Evolutionary conservation across 2,113 vertebrate species (phyloP).

Genomic region (Cathartes aura): DNA sequence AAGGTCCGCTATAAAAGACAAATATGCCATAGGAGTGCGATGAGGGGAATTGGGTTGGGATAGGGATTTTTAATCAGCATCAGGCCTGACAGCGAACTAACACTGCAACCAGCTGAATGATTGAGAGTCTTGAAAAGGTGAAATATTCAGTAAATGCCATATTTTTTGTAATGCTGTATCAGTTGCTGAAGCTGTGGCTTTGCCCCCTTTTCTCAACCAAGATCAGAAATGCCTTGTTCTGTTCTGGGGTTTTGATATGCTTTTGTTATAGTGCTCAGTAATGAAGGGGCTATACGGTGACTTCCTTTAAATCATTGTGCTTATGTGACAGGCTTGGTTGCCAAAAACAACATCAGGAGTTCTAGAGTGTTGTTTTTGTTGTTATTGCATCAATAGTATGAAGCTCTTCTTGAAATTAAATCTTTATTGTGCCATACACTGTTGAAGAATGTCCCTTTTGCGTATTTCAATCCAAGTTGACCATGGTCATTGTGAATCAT

Average conservation of each 20-base stretch:
- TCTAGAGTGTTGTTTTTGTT: neutral
- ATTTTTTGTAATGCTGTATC: neutral
- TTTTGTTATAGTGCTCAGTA: neutral
- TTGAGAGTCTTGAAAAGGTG: neutral
- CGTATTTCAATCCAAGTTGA: neutral
- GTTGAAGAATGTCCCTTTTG: neutral
- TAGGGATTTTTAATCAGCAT: slow-evolving; percentile 45
- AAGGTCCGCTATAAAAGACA: neutral
- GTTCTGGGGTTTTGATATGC: neutral
- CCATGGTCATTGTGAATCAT: neutral
- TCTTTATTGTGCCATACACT: neutral
- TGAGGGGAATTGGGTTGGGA: neutral
- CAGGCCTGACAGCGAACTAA: neutral
- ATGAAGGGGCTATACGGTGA: neutral
- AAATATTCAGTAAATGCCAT: neutral
- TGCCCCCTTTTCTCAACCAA: neutral
- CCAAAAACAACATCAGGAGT: neutral
- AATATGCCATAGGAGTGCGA: neutral
- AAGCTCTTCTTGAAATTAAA: neutral
- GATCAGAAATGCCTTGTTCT: neutral
- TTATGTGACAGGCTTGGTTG: neutral
- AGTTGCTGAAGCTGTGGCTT: neutral
- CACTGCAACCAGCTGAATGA: neutral
- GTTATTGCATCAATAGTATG: neutral
- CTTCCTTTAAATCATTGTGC: neutral